Evolutionary conservation across 92 coral and sea anemone species (phyloP).

Genomic region (Pocillopora meandrina): DNA sequence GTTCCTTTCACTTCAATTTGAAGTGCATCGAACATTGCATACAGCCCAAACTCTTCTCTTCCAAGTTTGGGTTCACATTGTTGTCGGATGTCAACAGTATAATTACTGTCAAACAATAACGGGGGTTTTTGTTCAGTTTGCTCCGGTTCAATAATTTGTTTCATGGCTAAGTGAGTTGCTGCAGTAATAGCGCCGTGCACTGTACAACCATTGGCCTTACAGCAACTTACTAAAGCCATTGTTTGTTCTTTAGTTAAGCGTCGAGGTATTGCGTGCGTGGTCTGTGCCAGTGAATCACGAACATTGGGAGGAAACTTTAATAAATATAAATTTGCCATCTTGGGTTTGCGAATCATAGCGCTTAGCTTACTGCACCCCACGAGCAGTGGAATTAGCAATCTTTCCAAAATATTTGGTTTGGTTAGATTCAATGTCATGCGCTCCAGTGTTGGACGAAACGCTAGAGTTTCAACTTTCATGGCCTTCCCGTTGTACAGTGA

Average conservation of each 20-base stretch:
- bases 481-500: slow-evolving; percentile 12
- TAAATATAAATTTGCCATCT: slow-evolving; percentile 23
- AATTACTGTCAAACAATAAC: background rate
- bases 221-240: slow-evolving; percentile 11
- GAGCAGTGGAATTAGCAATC: background rate
- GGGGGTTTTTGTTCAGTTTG: background rate
- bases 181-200: slow-evolving; percentile 54
- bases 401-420: background rate
- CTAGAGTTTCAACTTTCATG: slow-evolving; percentile 19
- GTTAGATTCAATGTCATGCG: too few relatives aligned
- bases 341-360: background rate
- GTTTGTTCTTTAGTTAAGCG: slow-evolving; percentile 16
- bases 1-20: too few relatives aligned
- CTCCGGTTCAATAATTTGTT: slow-evolving; percentile 2
- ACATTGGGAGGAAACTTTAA: slow-evolving; percentile 21
- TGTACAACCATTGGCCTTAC: slow-evolving; percentile 37
- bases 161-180: slow-evolving; percentile 48
- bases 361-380: background rate
- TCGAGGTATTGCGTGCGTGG: slow-evolving; percentile 17
- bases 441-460: slow-evolving; percentile 2
- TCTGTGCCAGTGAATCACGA: slow-evolving; percentile 28
- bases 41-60: slow-evolving; percentile 13
- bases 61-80: background rate
- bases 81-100: background rate
- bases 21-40: background rate